These are phyloP conservation scores for Gymnarchus niloticus DNA, from an alignment of 2,113 vertebrate genomes.

Conservation along the genomic window DNA sequence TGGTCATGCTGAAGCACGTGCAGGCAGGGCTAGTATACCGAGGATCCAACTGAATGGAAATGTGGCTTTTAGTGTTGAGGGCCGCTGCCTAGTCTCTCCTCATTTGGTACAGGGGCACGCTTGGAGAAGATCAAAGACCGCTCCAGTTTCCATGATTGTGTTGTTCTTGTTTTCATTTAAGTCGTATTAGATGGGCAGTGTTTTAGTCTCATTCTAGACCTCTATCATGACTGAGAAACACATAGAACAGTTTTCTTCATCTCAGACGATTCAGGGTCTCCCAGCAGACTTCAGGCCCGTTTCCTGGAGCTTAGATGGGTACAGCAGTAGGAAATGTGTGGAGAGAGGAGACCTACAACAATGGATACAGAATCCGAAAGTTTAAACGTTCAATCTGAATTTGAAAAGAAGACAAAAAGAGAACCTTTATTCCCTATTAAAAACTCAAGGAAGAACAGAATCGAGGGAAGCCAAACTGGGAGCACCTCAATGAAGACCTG, in stretches of 20 bases:
- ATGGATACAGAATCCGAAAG: not conserved
- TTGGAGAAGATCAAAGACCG: not conserved
- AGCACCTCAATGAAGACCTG: conserved; percentile 93
- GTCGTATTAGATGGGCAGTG: not conserved
- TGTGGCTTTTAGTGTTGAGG: not conserved
- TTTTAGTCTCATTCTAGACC: not conserved
- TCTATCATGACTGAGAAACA: not conserved
- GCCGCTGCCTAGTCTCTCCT: not conserved
- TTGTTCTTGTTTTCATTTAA: not conserved
- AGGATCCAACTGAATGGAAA: not conserved
- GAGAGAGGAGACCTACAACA: not conserved
- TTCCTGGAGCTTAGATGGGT: not conserved
- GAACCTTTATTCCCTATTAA: not conserved
- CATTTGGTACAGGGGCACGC: not conserved
- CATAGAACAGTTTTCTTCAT: no score
- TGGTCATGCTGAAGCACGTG: not conserved
- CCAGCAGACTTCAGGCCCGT: not conserved
- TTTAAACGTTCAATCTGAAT: not conserved
- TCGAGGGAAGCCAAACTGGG: conserved; percentile 94
- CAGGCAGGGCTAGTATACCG: not conserved
- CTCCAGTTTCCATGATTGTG: not conserved
- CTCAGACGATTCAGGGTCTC: no score
- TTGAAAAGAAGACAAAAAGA: not conserved
- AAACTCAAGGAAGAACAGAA: conserved; percentile 83
- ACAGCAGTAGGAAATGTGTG: not conserved